Conservation (phyloP, 2,888 invertebrate species). For the Oligia strigilis region DNA sequence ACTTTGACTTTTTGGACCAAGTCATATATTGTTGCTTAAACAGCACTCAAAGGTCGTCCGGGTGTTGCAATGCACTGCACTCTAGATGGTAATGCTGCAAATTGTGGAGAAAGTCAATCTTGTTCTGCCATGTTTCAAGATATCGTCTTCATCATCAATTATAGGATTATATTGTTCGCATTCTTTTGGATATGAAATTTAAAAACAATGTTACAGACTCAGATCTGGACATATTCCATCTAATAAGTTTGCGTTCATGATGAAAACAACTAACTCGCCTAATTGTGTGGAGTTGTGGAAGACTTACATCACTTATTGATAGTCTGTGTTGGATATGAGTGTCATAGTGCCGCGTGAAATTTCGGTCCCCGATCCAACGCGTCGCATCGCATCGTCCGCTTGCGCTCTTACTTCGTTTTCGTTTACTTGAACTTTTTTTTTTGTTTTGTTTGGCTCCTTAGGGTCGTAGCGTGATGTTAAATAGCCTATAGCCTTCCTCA, state of each 20-base stretch:
- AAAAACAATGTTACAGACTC: no score
- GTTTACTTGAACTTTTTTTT: no score
- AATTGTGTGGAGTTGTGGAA: background rate
- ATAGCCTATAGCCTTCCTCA: background rate
- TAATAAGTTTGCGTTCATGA: no score
- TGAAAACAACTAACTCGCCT: background rate
- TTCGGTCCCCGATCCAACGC: background rate
- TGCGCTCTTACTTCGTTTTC: no score
- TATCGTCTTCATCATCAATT: constrained; percentile 36
- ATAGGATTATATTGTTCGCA: constrained; percentile 6
- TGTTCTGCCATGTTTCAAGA: constrained; percentile 36
- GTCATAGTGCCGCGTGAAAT: background rate
- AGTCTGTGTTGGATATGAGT: background rate
- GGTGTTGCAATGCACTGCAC: constrained; percentile 57
- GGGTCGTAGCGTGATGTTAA: background rate
- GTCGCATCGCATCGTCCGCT: background rate
- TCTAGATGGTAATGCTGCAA: constrained; percentile 55
- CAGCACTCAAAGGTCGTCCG: constrained; percentile 56
- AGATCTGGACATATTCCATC: no score
- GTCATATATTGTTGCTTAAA: constrained; percentile 44
- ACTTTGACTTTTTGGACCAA: constrained; percentile 47
- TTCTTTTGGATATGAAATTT: constrained; percentile 8
- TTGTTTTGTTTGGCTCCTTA: background rate
- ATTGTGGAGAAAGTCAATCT: constrained; percentile 58
- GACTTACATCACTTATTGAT: background rate